Conservation (phyloP, 2,888 invertebrate species). For the Ectobius pallidus region DNA sequence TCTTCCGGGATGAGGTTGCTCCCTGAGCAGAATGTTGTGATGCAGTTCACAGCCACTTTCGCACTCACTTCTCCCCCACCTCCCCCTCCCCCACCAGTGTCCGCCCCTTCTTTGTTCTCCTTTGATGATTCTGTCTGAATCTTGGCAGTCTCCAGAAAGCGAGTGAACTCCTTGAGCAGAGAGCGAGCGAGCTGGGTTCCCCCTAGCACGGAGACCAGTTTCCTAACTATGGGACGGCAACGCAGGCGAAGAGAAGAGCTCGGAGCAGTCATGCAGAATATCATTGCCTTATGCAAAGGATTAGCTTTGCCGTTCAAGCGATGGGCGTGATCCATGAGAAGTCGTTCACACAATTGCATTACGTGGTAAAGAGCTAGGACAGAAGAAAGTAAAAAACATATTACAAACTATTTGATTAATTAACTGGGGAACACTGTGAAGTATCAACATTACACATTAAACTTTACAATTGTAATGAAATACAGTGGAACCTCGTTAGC, state of each 20-base stretch:
- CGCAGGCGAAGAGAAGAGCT: slow-evolving; percentile 65
- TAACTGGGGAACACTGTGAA: no score
- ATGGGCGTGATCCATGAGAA: slow-evolving; percentile 72
- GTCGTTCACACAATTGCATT: slow-evolving; percentile 73
- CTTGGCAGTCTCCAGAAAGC: slow-evolving; percentile 66
- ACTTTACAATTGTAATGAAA: no score
- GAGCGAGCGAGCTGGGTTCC: slow-evolving; percentile 67
- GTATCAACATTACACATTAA: no score
- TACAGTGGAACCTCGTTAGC: no score
- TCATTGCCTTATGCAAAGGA: slow-evolving; percentile 73
- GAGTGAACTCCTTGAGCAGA: slow-evolving; percentile 70
- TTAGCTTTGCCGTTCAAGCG: slow-evolving; percentile 69
- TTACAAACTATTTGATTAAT: no score
- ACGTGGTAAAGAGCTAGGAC: slow-evolving; percentile 68
- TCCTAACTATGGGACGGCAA: slow-evolving; percentile 65
- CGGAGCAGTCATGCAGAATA: slow-evolving; percentile 70
- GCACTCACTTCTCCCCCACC: slow-evolving; percentile 49
- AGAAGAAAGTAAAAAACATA: slow-evolving; percentile 3
- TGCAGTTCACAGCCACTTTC: slow-evolving; percentile 55
- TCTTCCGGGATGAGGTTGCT: slow-evolving; percentile 57
- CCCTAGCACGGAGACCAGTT: slow-evolving; percentile 64
- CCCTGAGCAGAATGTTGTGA: slow-evolving; percentile 55
- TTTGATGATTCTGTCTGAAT: slow-evolving; percentile 52
- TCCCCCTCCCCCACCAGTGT: slow-evolving; percentile 50
- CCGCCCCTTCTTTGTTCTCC: slow-evolving; percentile 51